Base-by-base conservation (phyloP, 2,888 invertebrate species). In the Taphrorychus bicolor region DNA sequence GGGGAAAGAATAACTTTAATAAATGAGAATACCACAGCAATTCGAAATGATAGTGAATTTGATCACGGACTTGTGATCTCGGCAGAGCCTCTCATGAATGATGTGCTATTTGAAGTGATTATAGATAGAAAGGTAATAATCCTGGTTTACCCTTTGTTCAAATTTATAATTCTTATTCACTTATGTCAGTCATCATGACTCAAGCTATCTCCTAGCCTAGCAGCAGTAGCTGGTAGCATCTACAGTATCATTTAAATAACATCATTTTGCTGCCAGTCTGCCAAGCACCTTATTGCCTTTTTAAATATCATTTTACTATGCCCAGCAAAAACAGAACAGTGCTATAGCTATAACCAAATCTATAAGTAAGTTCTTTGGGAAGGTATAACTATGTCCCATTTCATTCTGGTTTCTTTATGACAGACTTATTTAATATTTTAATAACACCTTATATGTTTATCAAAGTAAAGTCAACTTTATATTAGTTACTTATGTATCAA, bases 61-160 rank as follows among this genome's bases (percentile, higher is more conserved):
- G 94, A 94, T 82, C 91, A 93, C 84, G 95, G 94, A n/a, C 83
- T 95, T 72, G 93, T 94, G 21, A 87, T 95, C 72, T 92, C 93
- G 76, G 88, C 90, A 3, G 90, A 92, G 74, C 92, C 94, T 2
- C 83, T 95, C 22, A 84, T 86, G 69, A 92, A 94, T 80, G 93
- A 95, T 84, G 87, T 91, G 70, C 83, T 94, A 63, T 95, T 95
- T 81, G 93, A 94, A 86, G 90, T 95, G 71, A 88, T 90, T 76
- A 91, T 95, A 77, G 94, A 95, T 79, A 90, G 91, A 84, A 95
- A 95, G 90, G 95, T 95, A 83, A n/a, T 2, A 41, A 53, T 32
- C 1, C 3, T 32, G 9, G 3, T 3, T 2, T 32, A 3, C 1
- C 32, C 1, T 32, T 3, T 9, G 32, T 32, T 3, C 32, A 32